Evolutionary conservation across 2,888 invertebrate genomes (phyloP).

Genomic region (Tryphoninae sp.): DNA sequence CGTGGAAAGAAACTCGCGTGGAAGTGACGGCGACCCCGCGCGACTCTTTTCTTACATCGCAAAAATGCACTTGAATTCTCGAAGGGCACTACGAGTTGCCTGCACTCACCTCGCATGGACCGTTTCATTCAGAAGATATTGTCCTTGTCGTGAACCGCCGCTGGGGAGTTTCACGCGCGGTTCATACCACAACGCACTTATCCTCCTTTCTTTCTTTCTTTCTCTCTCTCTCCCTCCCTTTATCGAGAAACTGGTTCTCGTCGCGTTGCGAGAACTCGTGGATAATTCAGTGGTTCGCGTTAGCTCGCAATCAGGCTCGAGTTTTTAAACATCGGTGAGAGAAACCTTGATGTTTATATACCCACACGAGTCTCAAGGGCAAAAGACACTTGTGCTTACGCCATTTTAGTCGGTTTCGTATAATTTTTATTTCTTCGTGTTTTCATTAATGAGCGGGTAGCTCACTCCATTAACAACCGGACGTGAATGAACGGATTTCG

Average conservation of each 20-base stretch:
- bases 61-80: slow-evolving; percentile 35
- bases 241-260: slow-evolving; percentile 43
- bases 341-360: not conserved
- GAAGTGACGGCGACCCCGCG: slow-evolving; percentile 27
- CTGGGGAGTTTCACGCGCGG: not conserved
- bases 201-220: not conserved
- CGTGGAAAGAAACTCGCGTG: slow-evolving; percentile 4
- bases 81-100: slow-evolving; percentile 13
- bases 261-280: slow-evolving; percentile 47
- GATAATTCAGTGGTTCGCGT: slow-evolving; percentile 56
- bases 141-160: not conserved
- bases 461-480: slow-evolving; percentile 34
- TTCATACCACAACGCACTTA: not conserved
- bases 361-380: slow-evolving; percentile 19
- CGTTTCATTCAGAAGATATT: slow-evolving; percentile 43
- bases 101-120: not conserved
- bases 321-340: not conserved
- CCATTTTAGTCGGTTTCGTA: not conserved
- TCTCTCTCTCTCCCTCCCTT: slow-evolving; percentile 2
- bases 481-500: slow-evolving; percentile 35
- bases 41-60: slow-evolving; percentile 24
- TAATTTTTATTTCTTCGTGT: not conserved
- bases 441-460: slow-evolving; percentile 22
- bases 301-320: slow-evolving; percentile 39
- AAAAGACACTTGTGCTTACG: not conserved